Evolutionary conservation across 2,797 vertebrate genomes (phyloP).

Genomic region (Hemibagrus guttatus): DNA sequence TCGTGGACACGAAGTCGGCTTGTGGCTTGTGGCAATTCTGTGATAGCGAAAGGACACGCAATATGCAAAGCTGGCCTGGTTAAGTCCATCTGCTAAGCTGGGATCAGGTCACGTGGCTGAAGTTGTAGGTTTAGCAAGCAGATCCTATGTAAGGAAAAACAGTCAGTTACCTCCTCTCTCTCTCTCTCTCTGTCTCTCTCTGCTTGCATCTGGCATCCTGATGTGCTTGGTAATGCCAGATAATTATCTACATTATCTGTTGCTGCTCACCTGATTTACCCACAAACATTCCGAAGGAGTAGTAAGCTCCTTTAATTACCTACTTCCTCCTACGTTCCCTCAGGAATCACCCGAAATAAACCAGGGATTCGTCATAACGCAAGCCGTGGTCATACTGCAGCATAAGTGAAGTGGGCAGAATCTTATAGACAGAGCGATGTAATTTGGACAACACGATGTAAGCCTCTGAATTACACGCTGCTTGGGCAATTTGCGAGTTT

Average conservation of each 20-base stretch:
- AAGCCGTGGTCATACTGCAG: slow-evolving; percentile 37
- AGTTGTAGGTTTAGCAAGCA: slow-evolving; percentile 36
- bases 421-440: slow-evolving; percentile 32
- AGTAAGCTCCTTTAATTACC: slow-evolving; percentile 56
- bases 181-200: neutral
- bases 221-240: slow-evolving; percentile 54
- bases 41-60: slow-evolving; percentile 43
- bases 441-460: slow-evolving; percentile 45
- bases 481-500: slow-evolving; percentile 33
- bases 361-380: slow-evolving; percentile 50
- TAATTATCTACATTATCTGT: slow-evolving; percentile 60
- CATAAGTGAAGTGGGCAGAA: slow-evolving; percentile 36
- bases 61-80: slow-evolving; percentile 54
- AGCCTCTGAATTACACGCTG: slow-evolving; percentile 37
- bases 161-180: slow-evolving; percentile 1
- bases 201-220: slow-evolving; percentile 55
- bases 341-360: slow-evolving; percentile 54
- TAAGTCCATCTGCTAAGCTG: slow-evolving; percentile 51
- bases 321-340: slow-evolving; percentile 49
- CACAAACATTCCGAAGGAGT: slow-evolving; percentile 50
- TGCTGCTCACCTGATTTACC: slow-evolving; percentile 56
- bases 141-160: slow-evolving; percentile 30
- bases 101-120: slow-evolving; percentile 38
- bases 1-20: neutral
- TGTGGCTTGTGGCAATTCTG: slow-evolving; percentile 16